phyloP scores from a whole-genome alignment of 2,113 vertebrate species.

The Turdus rufiventris region DNA sequence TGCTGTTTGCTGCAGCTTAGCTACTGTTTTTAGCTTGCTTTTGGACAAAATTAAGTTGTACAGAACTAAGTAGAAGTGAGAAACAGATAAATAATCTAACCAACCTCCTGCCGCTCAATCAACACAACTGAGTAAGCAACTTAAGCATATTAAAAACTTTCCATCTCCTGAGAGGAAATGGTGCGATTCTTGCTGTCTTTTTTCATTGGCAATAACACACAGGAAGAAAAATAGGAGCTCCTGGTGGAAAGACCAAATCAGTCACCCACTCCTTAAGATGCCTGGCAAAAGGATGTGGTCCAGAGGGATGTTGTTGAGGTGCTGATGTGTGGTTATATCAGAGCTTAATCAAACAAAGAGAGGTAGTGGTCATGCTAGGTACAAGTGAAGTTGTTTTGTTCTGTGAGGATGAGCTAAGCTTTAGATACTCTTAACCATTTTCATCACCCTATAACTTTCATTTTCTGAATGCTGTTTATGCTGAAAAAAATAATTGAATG shows the following conservation, averaged over 20 bases:
- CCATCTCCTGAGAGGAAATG: accelerated
- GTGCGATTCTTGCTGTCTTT: background rate
- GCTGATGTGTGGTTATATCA: background rate
- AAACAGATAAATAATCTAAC: background rate
- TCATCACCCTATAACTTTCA: background rate
- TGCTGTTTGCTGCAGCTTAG: background rate
- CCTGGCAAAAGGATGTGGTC: background rate
- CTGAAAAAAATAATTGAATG: background rate
- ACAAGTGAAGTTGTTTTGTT: background rate
- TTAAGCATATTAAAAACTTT: background rate
- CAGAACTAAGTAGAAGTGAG: background rate
- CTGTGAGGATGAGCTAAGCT: background rate
- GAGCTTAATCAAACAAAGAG: background rate
- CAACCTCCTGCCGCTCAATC: background rate
- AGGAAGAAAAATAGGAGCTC: background rate
- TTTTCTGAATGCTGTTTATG: background rate
- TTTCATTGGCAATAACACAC: background rate
- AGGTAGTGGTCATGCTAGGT: background rate
- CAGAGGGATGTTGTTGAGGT: background rate
- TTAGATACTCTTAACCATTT: background rate
- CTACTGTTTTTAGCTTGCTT: background rate
- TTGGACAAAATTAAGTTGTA: background rate
- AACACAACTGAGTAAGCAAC: background rate
- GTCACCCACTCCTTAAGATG: background rate
- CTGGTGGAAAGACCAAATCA: background rate